Evolutionary conservation across 2,888 invertebrate species (phyloP).

Genomic region (Cataglyphis altisquamis): DNA sequence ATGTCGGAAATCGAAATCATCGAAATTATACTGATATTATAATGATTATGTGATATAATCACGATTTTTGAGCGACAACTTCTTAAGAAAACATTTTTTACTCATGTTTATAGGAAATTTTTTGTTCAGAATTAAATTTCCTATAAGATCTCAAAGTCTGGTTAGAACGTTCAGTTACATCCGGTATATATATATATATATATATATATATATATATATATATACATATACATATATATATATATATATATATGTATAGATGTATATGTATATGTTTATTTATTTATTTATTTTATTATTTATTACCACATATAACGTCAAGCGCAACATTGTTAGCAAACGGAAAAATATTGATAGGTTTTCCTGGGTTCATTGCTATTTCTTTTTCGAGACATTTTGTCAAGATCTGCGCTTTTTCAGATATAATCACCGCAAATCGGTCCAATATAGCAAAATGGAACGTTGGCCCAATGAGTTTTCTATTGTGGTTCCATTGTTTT

Average conservation of each 20-base stretch:
- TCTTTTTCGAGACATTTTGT: constrained; percentile 79
- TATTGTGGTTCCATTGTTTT: constrained; percentile 86
- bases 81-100: too few relatives aligned
- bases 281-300: background rate
- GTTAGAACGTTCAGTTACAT: too few relatives aligned
- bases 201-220: too few relatives aligned
- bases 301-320: constrained; percentile 87
- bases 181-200: too few relatives aligned
- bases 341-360: constrained; percentile 87
- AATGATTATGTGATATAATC: too few relatives aligned
- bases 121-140: too few relatives aligned
- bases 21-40: background rate
- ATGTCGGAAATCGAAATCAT: background rate
- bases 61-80: too few relatives aligned
- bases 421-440: constrained; percentile 86
- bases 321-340: constrained; percentile 86
- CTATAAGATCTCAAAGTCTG: too few relatives aligned
- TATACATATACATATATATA: too few relatives aligned
- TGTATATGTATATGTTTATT: too few relatives aligned
- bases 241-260: too few relatives aligned
- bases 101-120: too few relatives aligned
- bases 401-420: constrained; percentile 87
- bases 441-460: constrained; percentile 87
- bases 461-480: constrained; percentile 87
- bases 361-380: constrained; percentile 64